Percentiles rank a stretch among this genome's conserved stretches.
phyloP scores from a whole-genome alignment of 2,888 invertebrate genomes.

The Xestia c-nigrum region DNA sequence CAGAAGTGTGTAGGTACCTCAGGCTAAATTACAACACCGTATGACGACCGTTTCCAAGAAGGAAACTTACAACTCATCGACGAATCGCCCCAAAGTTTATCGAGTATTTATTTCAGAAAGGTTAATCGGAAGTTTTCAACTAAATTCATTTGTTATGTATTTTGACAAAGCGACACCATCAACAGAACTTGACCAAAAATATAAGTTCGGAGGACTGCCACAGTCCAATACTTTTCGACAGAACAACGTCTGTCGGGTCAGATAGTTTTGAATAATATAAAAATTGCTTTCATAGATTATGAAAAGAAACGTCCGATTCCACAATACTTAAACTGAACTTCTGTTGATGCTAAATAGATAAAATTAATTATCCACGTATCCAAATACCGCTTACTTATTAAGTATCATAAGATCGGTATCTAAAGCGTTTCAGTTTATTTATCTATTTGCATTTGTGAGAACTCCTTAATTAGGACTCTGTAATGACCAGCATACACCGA shows the following conservation, averaged over 20 bases:
- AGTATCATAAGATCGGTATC: not conserved
- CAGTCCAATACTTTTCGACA: too few species aligned
- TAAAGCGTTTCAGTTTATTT: not conserved
- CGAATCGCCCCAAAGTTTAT: not conserved
- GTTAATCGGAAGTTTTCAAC: not conserved
- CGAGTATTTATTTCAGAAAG: not conserved
- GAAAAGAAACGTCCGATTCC: too few species aligned
- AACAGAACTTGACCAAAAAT: too few species aligned
- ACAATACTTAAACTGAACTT: not conserved
- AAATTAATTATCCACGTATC: not conserved
- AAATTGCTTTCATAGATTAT: not conserved
- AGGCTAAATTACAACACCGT: not conserved
- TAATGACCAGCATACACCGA: not conserved
- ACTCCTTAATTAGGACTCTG: slow-evolving; percentile 13
- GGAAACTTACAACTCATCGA: not conserved
- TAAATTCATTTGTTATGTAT: not conserved
- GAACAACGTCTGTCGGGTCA: too few species aligned
- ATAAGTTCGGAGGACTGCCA: too few species aligned
- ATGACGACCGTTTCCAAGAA: not conserved
- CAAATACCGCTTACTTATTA: slow-evolving; percentile 5
- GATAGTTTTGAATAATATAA: not conserved
- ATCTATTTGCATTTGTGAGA: slow-evolving; percentile 1
- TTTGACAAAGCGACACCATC: too few species aligned
- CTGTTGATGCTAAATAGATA: not conserved
- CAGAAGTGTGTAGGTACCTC: not conserved